Conservation (phyloP, 2,888 invertebrate genomes). For the Blastobasis lacticolella region DNA sequence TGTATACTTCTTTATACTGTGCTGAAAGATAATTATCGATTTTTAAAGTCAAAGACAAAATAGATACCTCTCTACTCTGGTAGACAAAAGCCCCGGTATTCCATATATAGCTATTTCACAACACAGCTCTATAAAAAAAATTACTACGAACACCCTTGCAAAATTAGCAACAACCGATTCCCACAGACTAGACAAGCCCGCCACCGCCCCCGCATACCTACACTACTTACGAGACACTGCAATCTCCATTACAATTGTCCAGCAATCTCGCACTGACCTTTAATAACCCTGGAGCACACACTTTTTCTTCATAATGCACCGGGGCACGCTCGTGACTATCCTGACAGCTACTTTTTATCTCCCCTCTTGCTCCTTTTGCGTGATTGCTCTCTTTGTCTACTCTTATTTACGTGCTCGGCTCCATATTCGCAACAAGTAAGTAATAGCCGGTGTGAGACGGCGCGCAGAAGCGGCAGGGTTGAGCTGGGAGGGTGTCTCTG, state of each 20-base stretch:
- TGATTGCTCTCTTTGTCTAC: constrained; percentile 65
- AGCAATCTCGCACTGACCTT: neutral
- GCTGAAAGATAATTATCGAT: too few species aligned
- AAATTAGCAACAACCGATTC: neutral
- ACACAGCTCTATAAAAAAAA: neutral
- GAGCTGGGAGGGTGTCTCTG: neutral
- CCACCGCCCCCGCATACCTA: too few species aligned
- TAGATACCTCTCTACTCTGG: too few species aligned
- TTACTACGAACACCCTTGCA: neutral
- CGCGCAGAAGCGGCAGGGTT: constrained; percentile 19
- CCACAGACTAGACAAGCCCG: neutral
- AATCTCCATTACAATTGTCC: neutral
- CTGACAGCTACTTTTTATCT: constrained; percentile 71
- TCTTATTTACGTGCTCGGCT: constrained; percentile 60
- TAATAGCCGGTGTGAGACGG: constrained; percentile 18
- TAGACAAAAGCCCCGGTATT: too few species aligned
- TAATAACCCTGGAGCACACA: constrained; percentile 5
- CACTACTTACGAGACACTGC: neutral
- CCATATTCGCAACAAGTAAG: constrained; percentile 34
- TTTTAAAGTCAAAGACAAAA: too few species aligned
- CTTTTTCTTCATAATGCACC: constrained; percentile 53
- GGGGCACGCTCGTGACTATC: constrained; percentile 51
- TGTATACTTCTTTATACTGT: too few species aligned
- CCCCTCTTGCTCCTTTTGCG: constrained; percentile 47
- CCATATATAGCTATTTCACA: too few species aligned